These are phyloP conservation scores for Nomada goodeniana DNA, from an alignment of 2,888 invertebrate species.

Conservation along the genomic window DNA sequence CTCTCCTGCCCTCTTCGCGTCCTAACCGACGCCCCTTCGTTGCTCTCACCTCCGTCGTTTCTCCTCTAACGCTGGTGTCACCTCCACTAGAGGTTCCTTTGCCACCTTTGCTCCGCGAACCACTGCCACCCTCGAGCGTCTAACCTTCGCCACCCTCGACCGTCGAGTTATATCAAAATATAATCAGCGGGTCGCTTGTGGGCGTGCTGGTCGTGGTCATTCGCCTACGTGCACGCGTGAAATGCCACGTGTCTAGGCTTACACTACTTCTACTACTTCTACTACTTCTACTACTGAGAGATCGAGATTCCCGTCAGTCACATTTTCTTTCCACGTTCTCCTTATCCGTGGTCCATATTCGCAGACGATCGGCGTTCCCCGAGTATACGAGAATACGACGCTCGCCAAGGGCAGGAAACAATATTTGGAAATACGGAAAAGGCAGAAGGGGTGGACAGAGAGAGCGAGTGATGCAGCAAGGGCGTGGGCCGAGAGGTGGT, in stretches of 20 bases:
- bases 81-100: conserved; percentile 27
- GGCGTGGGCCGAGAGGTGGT: conserved; percentile 25
- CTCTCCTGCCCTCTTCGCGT: conserved; percentile 29
- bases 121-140: conserved; percentile 19
- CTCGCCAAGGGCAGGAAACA: background rate
- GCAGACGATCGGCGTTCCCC: background rate
- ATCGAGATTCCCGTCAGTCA: too few species aligned
- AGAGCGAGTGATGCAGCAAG: background rate
- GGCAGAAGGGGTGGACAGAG: background rate
- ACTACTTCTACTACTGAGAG: too few species aligned
- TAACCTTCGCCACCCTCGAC: conserved; percentile 30
- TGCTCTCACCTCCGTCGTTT: conserved; percentile 29
- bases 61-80: conserved; percentile 16
- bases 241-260: conserved; percentile 10
- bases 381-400: background rate
- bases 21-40: conserved; percentile 17
- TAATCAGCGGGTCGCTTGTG: conserved; percentile 69
- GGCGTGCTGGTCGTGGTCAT: background rate
- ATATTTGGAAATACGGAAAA: background rate
- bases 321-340: too few species aligned
- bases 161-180: conserved; percentile 76
- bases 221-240: conserved; percentile 29
- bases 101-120: conserved; percentile 39
- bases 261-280: too few species aligned
- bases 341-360: too few species aligned